Base-by-base conservation (phyloP, 2,113 vertebrate species). In the Geothlypis trichas region DNA sequence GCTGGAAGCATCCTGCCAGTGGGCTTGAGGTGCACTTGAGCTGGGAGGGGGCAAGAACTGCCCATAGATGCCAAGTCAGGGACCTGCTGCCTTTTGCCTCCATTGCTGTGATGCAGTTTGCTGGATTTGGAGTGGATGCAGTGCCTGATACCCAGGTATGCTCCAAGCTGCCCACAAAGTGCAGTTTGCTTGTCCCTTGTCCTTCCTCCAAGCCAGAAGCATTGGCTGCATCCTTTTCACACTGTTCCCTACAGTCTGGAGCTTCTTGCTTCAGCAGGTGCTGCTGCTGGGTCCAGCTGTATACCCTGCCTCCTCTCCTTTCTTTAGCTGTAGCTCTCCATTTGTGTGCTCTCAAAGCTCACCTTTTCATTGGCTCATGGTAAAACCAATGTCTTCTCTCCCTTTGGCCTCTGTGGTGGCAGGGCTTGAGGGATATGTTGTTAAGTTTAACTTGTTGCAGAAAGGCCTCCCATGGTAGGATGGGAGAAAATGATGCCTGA, bases 371-470 rank as follows among this genome's bases (percentile, higher is more conserved):
- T 46, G n/a, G 15, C 31, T 90, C 71, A 68, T 47, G 66, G 94
- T 95, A 92, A 97, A 92, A 92, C 39, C 76, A 72, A 49, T 73
- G 94, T 87, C 94, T 96, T 94, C 94, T 93, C 78, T 94, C 92
- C 28, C 55, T 82, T 85, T 47, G n/a, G 71, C 84, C 89, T 95
- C 88, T 49, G 6, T 85, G 87, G 41, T 58, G 61, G 15, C 78
- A 84, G 57, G 10, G 37, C 3, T 28, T 58, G 26, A 74, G n/a
- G 41, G 28, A 19, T 55, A 5, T 46, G 51, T 61, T 57, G 41
- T 80, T 46, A 73, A 63, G 15, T 69, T 65, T 14, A 61, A 66
- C n/a, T 3, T 75, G 42, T 28, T 81, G 73, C 44, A 91, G 57
- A 77, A 89, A 75, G 31, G 84, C 52, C 49, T 51, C 49, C 49